Evolutionary conservation across 2,888 invertebrate species (phyloP).

Genomic region (Synanthedon vespiformis): DNA sequence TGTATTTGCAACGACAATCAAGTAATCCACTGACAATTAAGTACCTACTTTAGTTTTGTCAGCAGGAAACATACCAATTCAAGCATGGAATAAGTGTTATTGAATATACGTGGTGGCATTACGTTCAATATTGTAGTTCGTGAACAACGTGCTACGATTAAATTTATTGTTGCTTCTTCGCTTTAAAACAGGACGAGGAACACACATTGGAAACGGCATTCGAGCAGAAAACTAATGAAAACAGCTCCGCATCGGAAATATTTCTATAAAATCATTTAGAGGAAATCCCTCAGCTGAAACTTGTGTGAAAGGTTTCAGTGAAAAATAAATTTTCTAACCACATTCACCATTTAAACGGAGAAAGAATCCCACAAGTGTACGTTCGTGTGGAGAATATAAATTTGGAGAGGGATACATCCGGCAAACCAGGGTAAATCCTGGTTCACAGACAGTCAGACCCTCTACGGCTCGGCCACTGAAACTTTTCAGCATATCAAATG

Average conservation of each 20-base stretch:
- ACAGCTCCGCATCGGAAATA: background rate
- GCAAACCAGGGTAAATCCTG: slow-evolving; percentile 9
- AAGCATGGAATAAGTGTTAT: too few species aligned
- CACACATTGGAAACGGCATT: background rate
- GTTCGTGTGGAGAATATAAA: slow-evolving; percentile 6
- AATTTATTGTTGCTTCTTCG: background rate
- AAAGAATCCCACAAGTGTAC: slow-evolving; percentile 6
- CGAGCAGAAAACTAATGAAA: background rate
- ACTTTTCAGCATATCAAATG: slow-evolving; percentile 23
- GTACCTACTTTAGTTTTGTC: too few species aligned
- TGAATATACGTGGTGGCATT: too few species aligned
- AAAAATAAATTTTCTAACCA: background rate
- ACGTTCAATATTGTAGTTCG: background rate
- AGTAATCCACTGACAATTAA: too few species aligned
- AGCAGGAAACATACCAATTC: too few species aligned
- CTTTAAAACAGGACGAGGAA: background rate
- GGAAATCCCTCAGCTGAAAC: slow-evolving; percentile 12
- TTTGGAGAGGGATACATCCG: slow-evolving; percentile 3
- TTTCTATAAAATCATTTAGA: slow-evolving; percentile 6
- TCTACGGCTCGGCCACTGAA: slow-evolving; percentile 4
- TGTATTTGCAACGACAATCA: too few species aligned
- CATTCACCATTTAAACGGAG: slow-evolving; percentile 10
- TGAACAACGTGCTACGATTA: background rate
- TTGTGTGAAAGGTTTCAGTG: slow-evolving; percentile 6
- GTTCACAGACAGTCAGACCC: slow-evolving; percentile 4